Evolutionary conservation across 2,797 vertebrate species (phyloP), one percentile per base, ranked within the genome.

Genomic region (Tapirus indicus): DNA sequence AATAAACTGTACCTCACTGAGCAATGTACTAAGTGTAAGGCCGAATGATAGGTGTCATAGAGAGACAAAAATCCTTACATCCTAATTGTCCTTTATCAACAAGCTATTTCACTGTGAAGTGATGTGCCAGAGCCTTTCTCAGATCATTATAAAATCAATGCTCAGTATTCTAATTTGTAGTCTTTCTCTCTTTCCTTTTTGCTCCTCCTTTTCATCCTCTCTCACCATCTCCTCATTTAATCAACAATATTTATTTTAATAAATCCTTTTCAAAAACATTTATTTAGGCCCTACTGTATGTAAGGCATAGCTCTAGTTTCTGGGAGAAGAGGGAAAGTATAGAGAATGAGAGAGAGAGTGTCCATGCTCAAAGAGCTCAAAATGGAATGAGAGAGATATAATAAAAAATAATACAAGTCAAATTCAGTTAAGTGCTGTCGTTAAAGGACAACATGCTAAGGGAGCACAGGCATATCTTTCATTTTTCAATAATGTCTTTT

Each of bases 181-280:
- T 68, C 47, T 77, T 21, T 72, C 18, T 56, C 8, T 71, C 20
- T 68, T 84, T 79, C 60, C 8, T 92, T 69, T 79, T n/a, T 27
- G n/a, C 9, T 87, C 32, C 29, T 38, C 23, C 27, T 79, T 25
- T 69, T 60, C 7, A 14, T 69, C n/a, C n/a, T 88, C 13, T 82
- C 23, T 75, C 4, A 84, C 4, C 27, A 58, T 7, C 2, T 68
- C 69, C 17, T 49, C 58, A 47, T 38, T 82, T 89, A 87, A n/a
- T 66, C 74, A 80, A 64, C 16, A 64, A n/a, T 47, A 35, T 58
- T 91, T 78, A 88, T 66, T 88, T 91, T 79, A 64, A 69, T 79
- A 27, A 74, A 68, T 38, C 14, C 25, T 21, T 71, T 78, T 77
- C 13, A 66, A 3, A 74, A 44, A 74, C 2, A 54, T 69, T 49